These are phyloP conservation scores for Mesopsocus fuscifrons DNA, from an alignment of 2,888 invertebrate species.

Conservation along the genomic window DNA sequence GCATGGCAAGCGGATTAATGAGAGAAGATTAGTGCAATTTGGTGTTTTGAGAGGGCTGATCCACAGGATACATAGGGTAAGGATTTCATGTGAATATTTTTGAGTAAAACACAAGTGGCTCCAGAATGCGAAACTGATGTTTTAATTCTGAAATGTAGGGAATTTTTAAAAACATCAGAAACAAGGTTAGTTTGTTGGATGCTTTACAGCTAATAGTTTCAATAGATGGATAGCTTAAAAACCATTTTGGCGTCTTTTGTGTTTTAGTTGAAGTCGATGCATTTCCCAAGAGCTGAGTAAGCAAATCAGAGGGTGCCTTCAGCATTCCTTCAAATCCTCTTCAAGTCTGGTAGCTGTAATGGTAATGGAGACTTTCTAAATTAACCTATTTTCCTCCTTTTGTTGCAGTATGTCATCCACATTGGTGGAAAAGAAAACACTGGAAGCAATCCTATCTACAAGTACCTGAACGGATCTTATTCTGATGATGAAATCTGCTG, in stretches of 20 bases:
- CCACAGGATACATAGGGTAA: conserved; percentile 56
- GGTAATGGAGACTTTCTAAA: too few relatives aligned
- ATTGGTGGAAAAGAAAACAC: conserved; percentile 4
- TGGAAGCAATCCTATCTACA: conserved; percentile 11
- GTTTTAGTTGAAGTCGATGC: too few relatives aligned
- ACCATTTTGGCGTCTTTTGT: too few relatives aligned
- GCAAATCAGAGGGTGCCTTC: too few relatives aligned
- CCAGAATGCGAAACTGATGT: conserved; percentile 1
- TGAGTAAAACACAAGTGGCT: conserved; percentile 8
- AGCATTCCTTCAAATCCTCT: too few relatives aligned
- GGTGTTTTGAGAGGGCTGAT: conserved; percentile 73
- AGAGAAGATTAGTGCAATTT: conserved; percentile 67
- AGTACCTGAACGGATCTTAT: conserved; percentile 56
- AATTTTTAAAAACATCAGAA: conserved; percentile 22
- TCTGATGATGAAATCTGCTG: conserved; percentile 86
- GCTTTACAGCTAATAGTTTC: too few relatives aligned
- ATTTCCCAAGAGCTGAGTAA: too few relatives aligned
- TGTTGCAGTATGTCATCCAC: conserved; percentile 5
- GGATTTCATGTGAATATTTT: too few relatives aligned
- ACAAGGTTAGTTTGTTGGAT: too few relatives aligned
- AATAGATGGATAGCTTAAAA: too few relatives aligned
- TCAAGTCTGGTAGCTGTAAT: too few relatives aligned
- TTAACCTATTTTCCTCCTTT: too few relatives aligned
- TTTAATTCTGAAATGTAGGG: neutral
- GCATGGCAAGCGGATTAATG: conserved; percentile 52